phyloP scores from a whole-genome alignment of 2,888 invertebrate genomes.

The Chloroclystis v-ata region DNA sequence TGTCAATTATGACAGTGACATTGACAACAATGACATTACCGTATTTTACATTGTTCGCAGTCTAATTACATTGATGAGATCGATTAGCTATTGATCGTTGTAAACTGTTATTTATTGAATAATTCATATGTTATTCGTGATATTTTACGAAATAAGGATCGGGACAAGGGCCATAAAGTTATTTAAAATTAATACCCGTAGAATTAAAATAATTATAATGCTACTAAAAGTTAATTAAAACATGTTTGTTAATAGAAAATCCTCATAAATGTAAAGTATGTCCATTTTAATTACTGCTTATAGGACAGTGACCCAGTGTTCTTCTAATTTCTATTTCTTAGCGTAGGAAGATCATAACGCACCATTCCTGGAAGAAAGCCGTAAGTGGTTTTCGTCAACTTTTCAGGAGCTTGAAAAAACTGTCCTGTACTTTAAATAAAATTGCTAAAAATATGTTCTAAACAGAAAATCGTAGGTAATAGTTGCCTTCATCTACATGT shows the following conservation, averaged over 20 bases:
- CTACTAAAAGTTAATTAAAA: too few species aligned
- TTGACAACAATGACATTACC: slow-evolving; percentile 17
- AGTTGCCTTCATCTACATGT: too few species aligned
- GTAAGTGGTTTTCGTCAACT: too few species aligned
- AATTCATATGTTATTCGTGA: not conserved
- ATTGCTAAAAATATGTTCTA: too few species aligned
- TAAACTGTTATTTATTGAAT: not conserved
- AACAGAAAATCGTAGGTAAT: too few species aligned
- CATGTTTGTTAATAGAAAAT: not conserved
- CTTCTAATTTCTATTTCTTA: slow-evolving; percentile 23
- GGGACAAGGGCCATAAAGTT: too few species aligned
- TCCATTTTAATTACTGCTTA: slow-evolving; percentile 18
- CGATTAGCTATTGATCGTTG: slow-evolving; percentile 3
- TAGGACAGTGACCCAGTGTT: slow-evolving; percentile 16
- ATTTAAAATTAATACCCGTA: too few species aligned
- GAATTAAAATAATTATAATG: too few species aligned
- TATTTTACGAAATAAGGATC: too few species aligned
- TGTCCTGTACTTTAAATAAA: too few species aligned
- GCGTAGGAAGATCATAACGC: slow-evolving; percentile 28
- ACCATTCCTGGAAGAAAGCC: too few species aligned
- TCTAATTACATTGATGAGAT: slow-evolving; percentile 6
- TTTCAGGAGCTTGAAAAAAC: too few species aligned
- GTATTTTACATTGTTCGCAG: slow-evolving; percentile 17
- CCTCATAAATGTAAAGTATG: slow-evolving; percentile 17
- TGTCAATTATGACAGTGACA: slow-evolving; percentile 30